phyloP scores from a whole-genome alignment of 2,113 vertebrate genomes.

The Micronisus gabar region DNA sequence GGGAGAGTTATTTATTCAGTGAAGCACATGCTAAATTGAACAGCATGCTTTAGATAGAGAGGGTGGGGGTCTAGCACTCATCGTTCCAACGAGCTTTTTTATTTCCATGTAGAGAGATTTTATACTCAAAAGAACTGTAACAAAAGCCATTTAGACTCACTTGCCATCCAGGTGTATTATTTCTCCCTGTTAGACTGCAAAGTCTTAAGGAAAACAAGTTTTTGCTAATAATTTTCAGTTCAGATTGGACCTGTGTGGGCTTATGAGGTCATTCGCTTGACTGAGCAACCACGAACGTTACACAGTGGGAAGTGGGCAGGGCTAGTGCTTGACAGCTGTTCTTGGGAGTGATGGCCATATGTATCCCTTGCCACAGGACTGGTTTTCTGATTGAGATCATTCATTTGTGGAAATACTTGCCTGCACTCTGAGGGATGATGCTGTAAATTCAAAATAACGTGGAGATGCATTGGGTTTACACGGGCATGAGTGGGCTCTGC shows the following conservation, averaged over 20 bases:
- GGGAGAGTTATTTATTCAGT: conserved; percentile 53
- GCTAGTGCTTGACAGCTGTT: conserved; percentile 60
- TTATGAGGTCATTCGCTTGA: conserved; percentile 60
- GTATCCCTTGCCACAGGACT: conserved; percentile 59
- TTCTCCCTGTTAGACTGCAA: not conserved
- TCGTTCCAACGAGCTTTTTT: conserved; percentile 6
- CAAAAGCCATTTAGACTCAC: not conserved
- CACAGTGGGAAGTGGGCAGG: conserved; percentile 59
- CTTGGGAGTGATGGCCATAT: conserved; percentile 61
- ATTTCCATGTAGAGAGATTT: conserved; percentile 10
- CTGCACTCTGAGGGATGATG: conserved; percentile 25
- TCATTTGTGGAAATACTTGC: conserved; percentile 45
- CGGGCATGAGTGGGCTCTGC: not conserved
- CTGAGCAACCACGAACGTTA: conserved; percentile 31
- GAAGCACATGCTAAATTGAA: conserved; percentile 57
- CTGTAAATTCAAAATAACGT: not conserved
- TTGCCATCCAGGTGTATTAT: not conserved
- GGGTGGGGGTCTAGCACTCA: not conserved
- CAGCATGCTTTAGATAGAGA: conserved; percentile 31
- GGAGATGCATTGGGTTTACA: not conserved
- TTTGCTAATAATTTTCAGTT: conserved; percentile 20
- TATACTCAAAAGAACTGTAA: conserved; percentile 14
- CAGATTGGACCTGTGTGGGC: conserved; percentile 11
- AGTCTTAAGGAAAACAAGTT: conserved; percentile 21
- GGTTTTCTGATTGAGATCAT: conserved; percentile 58